Evolutionary conservation across 2,888 invertebrate species (phyloP).

Genomic region (Cheilosia scutellata): DNA sequence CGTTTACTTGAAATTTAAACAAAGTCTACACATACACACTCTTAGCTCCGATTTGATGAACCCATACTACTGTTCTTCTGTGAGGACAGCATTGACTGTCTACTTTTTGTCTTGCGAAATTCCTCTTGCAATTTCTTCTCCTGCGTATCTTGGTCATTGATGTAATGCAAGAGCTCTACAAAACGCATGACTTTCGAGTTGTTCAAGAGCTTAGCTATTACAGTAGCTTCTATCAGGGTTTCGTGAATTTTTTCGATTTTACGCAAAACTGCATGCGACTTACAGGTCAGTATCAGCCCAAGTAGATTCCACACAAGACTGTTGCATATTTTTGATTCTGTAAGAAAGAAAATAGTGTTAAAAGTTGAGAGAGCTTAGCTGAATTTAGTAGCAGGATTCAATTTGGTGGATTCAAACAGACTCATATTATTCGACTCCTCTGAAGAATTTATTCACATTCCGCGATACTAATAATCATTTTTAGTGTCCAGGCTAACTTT

Average conservation of each 20-base stretch:
- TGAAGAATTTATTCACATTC: no score
- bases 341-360: slow-evolving; percentile 7
- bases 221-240: slow-evolving; percentile 78
- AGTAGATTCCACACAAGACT: slow-evolving; percentile 80
- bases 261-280: slow-evolving; percentile 80
- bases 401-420: no score
- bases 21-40: neutral
- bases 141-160: slow-evolving; percentile 20
- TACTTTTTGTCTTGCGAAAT: slow-evolving; percentile 37
- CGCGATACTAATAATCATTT: no score
- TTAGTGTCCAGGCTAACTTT: no score
- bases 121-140: slow-evolving; percentile 25
- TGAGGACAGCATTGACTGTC: slow-evolving; percentile 27
- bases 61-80: slow-evolving; percentile 1
- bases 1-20: neutral
- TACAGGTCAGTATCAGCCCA: slow-evolving; percentile 79
- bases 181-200: slow-evolving; percentile 6
- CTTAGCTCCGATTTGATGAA: neutral
- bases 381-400: no score
- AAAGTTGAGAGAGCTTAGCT: no score
- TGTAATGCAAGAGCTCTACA: slow-evolving; percentile 10
- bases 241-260: slow-evolving; percentile 81
- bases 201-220: slow-evolving; percentile 78
- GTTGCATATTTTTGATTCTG: slow-evolving; percentile 78
- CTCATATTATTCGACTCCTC: no score